These are phyloP conservation scores for Mesaphorura yosii DNA, from an alignment of 1,140 invertebrate genomes.

Conservation along the genomic window DNA sequence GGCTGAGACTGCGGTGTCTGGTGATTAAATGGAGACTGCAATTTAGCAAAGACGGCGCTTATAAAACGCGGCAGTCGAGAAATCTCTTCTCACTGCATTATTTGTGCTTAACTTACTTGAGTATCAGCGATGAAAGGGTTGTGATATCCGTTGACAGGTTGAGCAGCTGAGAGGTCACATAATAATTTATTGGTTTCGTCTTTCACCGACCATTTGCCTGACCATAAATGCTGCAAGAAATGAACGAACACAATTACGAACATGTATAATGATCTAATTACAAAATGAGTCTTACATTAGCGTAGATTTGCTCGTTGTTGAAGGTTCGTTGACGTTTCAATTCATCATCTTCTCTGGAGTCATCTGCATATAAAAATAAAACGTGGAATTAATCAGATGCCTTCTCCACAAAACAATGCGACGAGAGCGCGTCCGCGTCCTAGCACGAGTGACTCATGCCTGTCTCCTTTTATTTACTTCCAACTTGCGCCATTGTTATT, in stretches of 20 bases:
- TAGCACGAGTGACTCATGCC: no score
- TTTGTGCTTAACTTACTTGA: slow-evolving; percentile 11
- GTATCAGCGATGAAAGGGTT: slow-evolving; percentile 19
- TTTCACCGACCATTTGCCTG: slow-evolving; percentile 29
- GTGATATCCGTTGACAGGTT: slow-evolving; percentile 23
- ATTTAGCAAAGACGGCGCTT: not conserved
- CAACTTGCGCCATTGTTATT: no score
- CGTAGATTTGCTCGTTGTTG: slow-evolving; percentile 11
- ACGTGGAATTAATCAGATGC: not conserved
- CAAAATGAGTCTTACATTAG: not conserved
- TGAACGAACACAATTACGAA: not conserved
- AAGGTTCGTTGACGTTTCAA: slow-evolving; percentile 9
- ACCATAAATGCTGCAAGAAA: slow-evolving; percentile 8
- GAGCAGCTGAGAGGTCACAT: slow-evolving; percentile 21
- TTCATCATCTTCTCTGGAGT: slow-evolving; percentile 7
- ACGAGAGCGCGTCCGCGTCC: no score
- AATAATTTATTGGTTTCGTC: slow-evolving; percentile 26
- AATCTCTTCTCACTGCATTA: no score
- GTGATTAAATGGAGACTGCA: slow-evolving; percentile 9
- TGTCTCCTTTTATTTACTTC: no score
- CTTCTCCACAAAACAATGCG: no score
- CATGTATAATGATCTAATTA: not conserved
- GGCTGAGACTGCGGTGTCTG: slow-evolving; percentile 10
- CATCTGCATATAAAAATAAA: slow-evolving; percentile 4
- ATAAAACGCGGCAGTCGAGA: no score